phyloP scores from a whole-genome alignment of 2,888 invertebrate species.

The Anoplius nigerrimus region DNA sequence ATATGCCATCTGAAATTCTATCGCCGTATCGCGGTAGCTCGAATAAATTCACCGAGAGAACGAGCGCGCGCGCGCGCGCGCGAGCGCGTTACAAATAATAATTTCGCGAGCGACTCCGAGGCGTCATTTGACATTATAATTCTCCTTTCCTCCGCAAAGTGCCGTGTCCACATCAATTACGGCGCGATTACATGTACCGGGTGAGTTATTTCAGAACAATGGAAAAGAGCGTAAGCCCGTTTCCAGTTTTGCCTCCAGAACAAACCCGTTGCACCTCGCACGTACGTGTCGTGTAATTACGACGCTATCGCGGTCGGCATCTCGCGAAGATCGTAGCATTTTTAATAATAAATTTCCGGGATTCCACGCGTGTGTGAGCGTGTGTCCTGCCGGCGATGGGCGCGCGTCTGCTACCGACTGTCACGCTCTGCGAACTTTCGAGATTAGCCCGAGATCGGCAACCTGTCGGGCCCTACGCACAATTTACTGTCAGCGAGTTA shows the following conservation, averaged over 20 bases:
- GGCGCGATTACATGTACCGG: background rate
- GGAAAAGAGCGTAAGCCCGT: background rate
- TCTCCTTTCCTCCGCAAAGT: too few relatives aligned
- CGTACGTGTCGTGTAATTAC: slow-evolving; percentile 9
- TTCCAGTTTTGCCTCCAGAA: slow-evolving; percentile 7
- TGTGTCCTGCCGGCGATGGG: background rate
- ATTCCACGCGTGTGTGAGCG: slow-evolving; percentile 7
- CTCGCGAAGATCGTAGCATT: slow-evolving; percentile 9
- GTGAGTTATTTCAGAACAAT: background rate
- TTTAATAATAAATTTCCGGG: background rate
- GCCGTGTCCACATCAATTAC: too few relatives aligned
- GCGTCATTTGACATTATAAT: too few relatives aligned
- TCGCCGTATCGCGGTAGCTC: too few relatives aligned
- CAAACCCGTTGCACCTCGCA: background rate
- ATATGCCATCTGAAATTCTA: too few relatives aligned
- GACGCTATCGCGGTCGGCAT: slow-evolving; percentile 16
- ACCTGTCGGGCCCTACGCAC: background rate
- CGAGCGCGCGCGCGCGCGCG: too few relatives aligned
- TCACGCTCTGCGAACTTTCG: background rate
- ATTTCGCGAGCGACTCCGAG: too few relatives aligned
- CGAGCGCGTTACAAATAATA: too few relatives aligned
- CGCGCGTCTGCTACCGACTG: background rate
- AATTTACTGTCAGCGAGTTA: too few relatives aligned
- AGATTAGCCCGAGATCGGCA: slow-evolving; percentile 2
- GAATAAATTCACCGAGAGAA: too few relatives aligned